Percentiles rank a stretch among this genome's conserved stretches.
Conservation (phyloP, 1,140 invertebrate species). For the Diprion similis region DNA sequence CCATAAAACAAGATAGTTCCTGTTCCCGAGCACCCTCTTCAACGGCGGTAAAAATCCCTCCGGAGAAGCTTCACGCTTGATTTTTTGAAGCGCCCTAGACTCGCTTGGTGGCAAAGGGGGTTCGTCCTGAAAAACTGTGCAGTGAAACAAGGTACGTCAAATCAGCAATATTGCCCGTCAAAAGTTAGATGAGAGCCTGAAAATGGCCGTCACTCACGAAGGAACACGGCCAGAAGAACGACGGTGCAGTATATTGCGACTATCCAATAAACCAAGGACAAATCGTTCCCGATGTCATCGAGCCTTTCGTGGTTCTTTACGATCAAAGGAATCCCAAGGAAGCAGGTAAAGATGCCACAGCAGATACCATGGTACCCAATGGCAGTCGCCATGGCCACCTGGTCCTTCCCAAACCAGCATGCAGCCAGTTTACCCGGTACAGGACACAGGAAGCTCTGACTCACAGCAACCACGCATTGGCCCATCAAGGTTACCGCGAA, state of each 20-base stretch:
- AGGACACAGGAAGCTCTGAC: constrained; percentile 67
- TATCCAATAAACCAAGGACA: constrained; percentile 51
- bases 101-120: constrained; percentile 65
- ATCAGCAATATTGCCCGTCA: no score
- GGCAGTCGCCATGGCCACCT: constrained; percentile 76
- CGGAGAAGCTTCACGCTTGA: constrained; percentile 17
- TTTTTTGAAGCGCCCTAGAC: constrained; percentile 32
- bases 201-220: no score
- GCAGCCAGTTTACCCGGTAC: constrained; percentile 74
- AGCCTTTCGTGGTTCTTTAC: constrained; percentile 50
- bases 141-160: no score
- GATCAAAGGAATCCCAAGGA: constrained; percentile 49
- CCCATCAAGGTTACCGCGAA: constrained; percentile 70
- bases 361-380: constrained; percentile 83
- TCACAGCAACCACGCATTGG: constrained; percentile 73
- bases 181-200: no score
- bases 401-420: constrained; percentile 71
- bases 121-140: constrained; percentile 64
- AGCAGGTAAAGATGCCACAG: constrained; percentile 57
- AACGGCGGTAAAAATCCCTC: constrained; percentile 31
- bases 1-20: constrained; percentile 65
- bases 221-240: no score
- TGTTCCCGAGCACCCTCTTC: constrained; percentile 60
- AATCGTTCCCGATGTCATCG: constrained; percentile 48
- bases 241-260: constrained; percentile 42